These are phyloP conservation scores for Taxidea taxus DNA, from an alignment of 2,113 vertebrate genomes.

Conservation along the genomic window DNA sequence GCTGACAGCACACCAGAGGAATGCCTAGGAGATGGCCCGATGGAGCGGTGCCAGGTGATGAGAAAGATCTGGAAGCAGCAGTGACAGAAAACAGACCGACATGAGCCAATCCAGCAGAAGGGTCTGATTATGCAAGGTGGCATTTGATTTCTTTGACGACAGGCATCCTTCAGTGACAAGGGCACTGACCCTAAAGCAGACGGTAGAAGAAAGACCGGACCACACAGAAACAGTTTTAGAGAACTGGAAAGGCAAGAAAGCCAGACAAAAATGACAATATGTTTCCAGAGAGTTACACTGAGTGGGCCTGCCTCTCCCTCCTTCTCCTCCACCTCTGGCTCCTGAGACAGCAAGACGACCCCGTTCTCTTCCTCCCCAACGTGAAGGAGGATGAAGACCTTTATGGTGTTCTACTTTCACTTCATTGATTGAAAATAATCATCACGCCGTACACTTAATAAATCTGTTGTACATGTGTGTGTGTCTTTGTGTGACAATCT, in stretches of 20 bases:
- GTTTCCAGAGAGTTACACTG: not conserved
- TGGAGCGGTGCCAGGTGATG: not conserved
- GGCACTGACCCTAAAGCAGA: not conserved
- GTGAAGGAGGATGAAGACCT: not conserved
- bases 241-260: not conserved
- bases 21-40: not conserved
- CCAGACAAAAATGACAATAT: not conserved
- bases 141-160: too few species aligned
- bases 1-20: not conserved
- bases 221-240: accelerated
- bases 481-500: not conserved
- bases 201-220: not conserved
- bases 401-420: not conserved
- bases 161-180: accelerated
- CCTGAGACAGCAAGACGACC: not conserved
- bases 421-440: not conserved
- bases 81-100: accelerated
- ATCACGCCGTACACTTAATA: too few species aligned
- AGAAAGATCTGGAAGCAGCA: accelerated
- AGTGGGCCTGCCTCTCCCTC: too few species aligned
- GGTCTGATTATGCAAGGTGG: accelerated
- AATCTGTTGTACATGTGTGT: not conserved
- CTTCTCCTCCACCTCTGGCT: too few species aligned
- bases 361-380: too few species aligned
- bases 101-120: not conserved